Percentiles rank a stretch among this genome's conserved stretches.
phyloP scores from a whole-genome alignment of 2,113 vertebrate species.

The Dascyllus trimaculatus region DNA sequence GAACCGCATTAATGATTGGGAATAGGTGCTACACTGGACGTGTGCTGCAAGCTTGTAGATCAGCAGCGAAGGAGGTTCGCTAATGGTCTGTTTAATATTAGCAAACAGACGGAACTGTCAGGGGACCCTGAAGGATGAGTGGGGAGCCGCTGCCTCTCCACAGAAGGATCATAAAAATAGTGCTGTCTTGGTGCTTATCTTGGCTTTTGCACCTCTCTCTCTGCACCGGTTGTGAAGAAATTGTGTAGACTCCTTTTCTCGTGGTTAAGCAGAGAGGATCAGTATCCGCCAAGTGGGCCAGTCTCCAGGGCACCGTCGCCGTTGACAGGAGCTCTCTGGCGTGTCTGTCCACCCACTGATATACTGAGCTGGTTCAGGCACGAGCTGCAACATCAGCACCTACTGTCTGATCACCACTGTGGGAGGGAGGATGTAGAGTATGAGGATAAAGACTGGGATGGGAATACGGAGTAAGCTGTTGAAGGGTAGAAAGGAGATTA shows the following conservation, averaged over 20 bases:
- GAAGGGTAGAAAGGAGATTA: conserved; percentile 47
- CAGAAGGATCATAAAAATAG: conserved; percentile 64
- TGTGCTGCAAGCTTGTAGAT: conserved; percentile 1
- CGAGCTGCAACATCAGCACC: conserved; percentile 79
- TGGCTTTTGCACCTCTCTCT: conserved; percentile 44
- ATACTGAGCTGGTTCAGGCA: conserved; percentile 77
- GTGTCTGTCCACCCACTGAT: conserved; percentile 76
- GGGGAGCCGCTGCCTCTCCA: conserved; percentile 27
- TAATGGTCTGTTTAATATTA: conserved; percentile 53
- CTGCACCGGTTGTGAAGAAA: conserved; percentile 49
- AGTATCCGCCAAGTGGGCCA: conserved; percentile 53
- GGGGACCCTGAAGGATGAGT: conserved; percentile 34
- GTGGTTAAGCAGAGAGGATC: conserved; percentile 57
- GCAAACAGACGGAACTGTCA: conserved; percentile 35
- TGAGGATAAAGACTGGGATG: conserved; percentile 66
- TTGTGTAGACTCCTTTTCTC: conserved; percentile 39
- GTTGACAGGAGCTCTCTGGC: conserved; percentile 63
- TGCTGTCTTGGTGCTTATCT: conserved; percentile 62
- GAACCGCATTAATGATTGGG: not conserved
- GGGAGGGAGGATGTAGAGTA: conserved; percentile 67
- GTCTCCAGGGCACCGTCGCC: conserved; percentile 63
- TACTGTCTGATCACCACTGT: conserved; percentile 75
- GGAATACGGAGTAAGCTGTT: conserved; percentile 59
- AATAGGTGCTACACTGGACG: not conserved
- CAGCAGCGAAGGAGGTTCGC: conserved; percentile 14